Conservation (phyloP, 1,140 invertebrate genomes). For the Trissolcus basalis region DNA sequence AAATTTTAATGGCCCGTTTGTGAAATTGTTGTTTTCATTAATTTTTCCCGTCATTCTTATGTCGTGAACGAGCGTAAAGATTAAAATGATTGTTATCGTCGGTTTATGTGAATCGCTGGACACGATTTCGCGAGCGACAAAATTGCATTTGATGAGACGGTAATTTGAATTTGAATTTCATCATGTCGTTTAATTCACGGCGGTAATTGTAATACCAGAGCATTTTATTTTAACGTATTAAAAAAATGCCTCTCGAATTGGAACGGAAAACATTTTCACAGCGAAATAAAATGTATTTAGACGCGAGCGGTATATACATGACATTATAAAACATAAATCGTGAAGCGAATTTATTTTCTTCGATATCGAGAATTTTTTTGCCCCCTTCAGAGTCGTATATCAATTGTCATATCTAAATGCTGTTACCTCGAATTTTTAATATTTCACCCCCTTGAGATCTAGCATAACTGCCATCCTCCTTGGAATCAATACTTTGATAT, state of each 20-base stretch:
- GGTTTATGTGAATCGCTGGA: background rate
- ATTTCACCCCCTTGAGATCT: slow-evolving; percentile 4
- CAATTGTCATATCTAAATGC: slow-evolving; percentile 15
- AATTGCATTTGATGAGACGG: background rate
- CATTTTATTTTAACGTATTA: too few species aligned
- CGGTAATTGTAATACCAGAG: too few species aligned
- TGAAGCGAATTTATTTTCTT: background rate
- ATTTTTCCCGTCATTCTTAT: background rate
- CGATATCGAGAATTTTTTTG: background rate
- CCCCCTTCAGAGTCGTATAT: slow-evolving; percentile 4
- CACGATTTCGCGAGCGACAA: background rate
- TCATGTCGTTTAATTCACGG: background rate
- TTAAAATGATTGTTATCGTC: slow-evolving; percentile 1
- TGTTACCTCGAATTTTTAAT: slow-evolving; percentile 14
- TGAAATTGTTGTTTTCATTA: background rate
- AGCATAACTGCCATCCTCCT: slow-evolving; percentile 5
- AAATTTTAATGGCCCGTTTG: slow-evolving; percentile 4
- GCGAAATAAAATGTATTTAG: too few species aligned
- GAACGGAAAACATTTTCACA: too few species aligned
- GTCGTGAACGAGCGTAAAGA: background rate
- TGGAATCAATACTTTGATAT: slow-evolving; percentile 19
- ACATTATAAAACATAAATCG: background rate
- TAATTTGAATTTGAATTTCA: background rate
- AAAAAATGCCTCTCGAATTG: too few species aligned
- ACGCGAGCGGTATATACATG: too few species aligned